Evolutionary conservation across 2,888 invertebrate species (phyloP).

Genomic region (Dasysyrphus albostriatus): DNA sequence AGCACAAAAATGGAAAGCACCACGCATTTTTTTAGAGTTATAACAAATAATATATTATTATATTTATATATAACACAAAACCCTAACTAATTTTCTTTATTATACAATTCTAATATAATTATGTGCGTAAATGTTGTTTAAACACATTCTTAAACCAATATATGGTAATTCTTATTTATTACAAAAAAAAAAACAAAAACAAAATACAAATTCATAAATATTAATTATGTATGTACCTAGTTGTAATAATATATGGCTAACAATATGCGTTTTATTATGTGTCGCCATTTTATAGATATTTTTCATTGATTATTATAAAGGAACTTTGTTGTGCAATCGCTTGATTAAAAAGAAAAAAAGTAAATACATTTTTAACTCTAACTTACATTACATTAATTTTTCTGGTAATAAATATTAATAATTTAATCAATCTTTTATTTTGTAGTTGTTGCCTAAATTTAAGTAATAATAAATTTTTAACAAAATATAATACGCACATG

Average conservation of each 20-base stretch:
- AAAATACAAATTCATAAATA: slow-evolving; percentile 34
- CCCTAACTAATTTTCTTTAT: slow-evolving; percentile 35
- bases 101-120: slow-evolving; percentile 49
- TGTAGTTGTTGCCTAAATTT: slow-evolving; percentile 70
- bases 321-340: slow-evolving; percentile 60
- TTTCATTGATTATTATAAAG: slow-evolving; percentile 49
- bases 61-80: slow-evolving; percentile 23
- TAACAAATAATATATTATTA: slow-evolving; percentile 32
- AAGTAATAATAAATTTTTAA: slow-evolving; percentile 62
- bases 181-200: slow-evolving; percentile 21
- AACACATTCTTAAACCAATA: slow-evolving; percentile 46
- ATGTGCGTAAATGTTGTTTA: slow-evolving; percentile 63
- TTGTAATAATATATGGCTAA: slow-evolving; percentile 55
- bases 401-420: slow-evolving; percentile 48
- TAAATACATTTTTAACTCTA: slow-evolving; percentile 42
- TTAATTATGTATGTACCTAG: slow-evolving; percentile 51
- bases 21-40: slow-evolving; percentile 24
- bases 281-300: slow-evolving; percentile 52
- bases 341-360: slow-evolving; percentile 16
- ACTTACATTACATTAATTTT: slow-evolving; percentile 43
- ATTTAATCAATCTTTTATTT: slow-evolving; percentile 51
- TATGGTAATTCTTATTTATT: slow-evolving; percentile 62
- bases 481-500: slow-evolving; percentile 71
- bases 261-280: slow-evolving; percentile 55
- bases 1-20: slow-evolving; percentile 35